These are phyloP conservation scores for Phymatocera aterrima DNA, from an alignment of 2,888 invertebrate genomes.

Conservation along the genomic window DNA sequence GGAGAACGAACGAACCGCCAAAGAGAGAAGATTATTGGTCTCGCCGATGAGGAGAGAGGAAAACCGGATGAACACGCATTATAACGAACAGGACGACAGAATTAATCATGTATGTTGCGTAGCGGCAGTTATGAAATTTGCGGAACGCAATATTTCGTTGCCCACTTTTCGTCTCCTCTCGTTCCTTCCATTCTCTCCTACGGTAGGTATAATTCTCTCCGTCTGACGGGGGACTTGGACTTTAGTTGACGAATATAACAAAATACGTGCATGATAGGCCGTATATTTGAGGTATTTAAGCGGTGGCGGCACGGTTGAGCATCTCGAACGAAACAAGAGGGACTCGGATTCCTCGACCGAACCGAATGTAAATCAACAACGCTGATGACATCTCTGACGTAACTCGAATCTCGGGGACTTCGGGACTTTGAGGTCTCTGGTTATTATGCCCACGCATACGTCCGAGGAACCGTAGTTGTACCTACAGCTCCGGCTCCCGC, in stretches of 20 bases:
- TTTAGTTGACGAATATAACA: background rate
- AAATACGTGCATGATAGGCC: background rate
- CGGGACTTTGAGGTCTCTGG: constrained; percentile 15
- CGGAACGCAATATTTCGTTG: too few relatives aligned
- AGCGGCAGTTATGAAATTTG: too few relatives aligned
- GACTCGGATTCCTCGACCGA: constrained; percentile 17
- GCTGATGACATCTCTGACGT: constrained; percentile 42
- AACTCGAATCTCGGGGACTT: constrained; percentile 23
- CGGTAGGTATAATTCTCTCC: too few relatives aligned
- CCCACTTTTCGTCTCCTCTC: background rate
- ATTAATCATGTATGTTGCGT: too few relatives aligned
- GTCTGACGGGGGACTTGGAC: background rate
- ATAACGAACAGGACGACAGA: too few relatives aligned
- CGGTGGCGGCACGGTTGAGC: constrained; percentile 8
- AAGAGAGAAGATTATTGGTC: too few relatives aligned
- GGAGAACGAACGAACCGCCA: too few relatives aligned
- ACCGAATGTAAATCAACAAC: constrained; percentile 40
- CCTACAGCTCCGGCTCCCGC: background rate
- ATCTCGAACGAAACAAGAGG: background rate
- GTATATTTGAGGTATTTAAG: constrained; percentile 27
- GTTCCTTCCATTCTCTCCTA: too few relatives aligned
- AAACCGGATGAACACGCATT: too few relatives aligned
- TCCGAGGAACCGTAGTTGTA: background rate
- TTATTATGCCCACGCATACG: constrained; percentile 29
- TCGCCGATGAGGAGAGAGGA: too few relatives aligned